Percentiles rank a stretch among this genome's conserved stretches.
Conservation (phyloP, 2,888 invertebrate genomes). For the Cataglyphis albicans region DNA sequence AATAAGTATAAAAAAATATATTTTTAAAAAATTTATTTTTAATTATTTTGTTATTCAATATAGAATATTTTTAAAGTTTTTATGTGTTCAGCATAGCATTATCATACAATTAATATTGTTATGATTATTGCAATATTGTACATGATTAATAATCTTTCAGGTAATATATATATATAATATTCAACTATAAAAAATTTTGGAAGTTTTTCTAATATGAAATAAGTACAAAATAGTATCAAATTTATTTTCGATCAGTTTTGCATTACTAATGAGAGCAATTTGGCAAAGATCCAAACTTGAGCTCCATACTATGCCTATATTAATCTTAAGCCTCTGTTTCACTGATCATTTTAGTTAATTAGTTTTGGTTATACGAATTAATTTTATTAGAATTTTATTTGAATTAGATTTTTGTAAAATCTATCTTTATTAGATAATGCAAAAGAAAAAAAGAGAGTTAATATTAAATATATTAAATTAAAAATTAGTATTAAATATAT, state of each 20-base stretch:
- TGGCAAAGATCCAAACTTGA: conserved; percentile 69
- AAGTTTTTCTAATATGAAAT: background rate
- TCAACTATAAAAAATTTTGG: conserved; percentile 4
- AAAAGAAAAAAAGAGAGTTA: background rate
- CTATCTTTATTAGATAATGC: background rate
- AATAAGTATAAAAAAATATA: background rate
- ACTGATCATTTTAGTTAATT: conserved; percentile 45
- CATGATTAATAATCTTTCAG: background rate
- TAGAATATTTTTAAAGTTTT: background rate
- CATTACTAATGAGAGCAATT: conserved; percentile 68
- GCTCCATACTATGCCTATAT: conserved; percentile 27
- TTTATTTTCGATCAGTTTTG: background rate
- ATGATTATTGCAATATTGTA: background rate
- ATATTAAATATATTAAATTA: background rate
- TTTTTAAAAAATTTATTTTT: background rate
- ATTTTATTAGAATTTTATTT: background rate
- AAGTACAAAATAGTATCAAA: background rate
- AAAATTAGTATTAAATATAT: background rate
- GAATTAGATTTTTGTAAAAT: background rate
- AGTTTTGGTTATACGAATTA: background rate
- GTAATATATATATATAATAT: background rate
- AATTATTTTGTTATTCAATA: background rate
- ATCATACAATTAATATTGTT: background rate
- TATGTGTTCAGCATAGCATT: background rate
- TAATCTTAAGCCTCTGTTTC: conserved; percentile 30